Evolutionary conservation across 2,888 invertebrate genomes (phyloP).

Genomic region (Pseudoips prasinana): DNA sequence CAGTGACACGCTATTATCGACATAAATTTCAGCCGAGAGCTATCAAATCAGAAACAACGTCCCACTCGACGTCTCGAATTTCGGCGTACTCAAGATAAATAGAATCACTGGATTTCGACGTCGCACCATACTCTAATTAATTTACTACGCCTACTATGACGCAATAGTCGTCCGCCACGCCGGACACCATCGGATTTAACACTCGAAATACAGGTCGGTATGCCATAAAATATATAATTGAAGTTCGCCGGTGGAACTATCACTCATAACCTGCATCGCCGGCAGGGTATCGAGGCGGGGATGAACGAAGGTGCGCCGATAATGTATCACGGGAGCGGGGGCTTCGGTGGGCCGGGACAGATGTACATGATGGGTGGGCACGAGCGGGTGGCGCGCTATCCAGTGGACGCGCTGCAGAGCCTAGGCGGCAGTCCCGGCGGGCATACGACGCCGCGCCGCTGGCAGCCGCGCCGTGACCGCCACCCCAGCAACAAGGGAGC

Average conservation of each 20-base stretch:
- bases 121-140: slow-evolving; percentile 55
- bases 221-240: slow-evolving; percentile 22
- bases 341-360: slow-evolving; percentile 55
- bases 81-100: slow-evolving; percentile 63
- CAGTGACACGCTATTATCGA: slow-evolving; percentile 55
- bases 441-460: slow-evolving; percentile 50
- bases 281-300: slow-evolving; percentile 44
- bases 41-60: slow-evolving; percentile 52
- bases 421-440: slow-evolving; percentile 39
- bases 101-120: slow-evolving; percentile 59
- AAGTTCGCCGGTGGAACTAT: slow-evolving; percentile 30
- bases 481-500: slow-evolving; percentile 40
- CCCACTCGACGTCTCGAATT: slow-evolving; percentile 67
- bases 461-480: slow-evolving; percentile 55
- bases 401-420: slow-evolving; percentile 56
- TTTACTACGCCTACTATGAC: slow-evolving; percentile 67
- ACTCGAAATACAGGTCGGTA: slow-evolving; percentile 61
- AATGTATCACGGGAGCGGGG: slow-evolving; percentile 64
- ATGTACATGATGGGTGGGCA: slow-evolving; percentile 56
- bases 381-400: slow-evolving; percentile 57
- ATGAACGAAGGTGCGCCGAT: slow-evolving; percentile 72
- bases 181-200: slow-evolving; percentile 49
- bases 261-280: slow-evolving; percentile 33
- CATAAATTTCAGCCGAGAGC: slow-evolving; percentile 45
- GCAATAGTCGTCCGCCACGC: slow-evolving; percentile 57